These are phyloP conservation scores for Oryzias curvinotus DNA, from an alignment of 2,113 vertebrate genomes.

Conservation along the genomic window DNA sequence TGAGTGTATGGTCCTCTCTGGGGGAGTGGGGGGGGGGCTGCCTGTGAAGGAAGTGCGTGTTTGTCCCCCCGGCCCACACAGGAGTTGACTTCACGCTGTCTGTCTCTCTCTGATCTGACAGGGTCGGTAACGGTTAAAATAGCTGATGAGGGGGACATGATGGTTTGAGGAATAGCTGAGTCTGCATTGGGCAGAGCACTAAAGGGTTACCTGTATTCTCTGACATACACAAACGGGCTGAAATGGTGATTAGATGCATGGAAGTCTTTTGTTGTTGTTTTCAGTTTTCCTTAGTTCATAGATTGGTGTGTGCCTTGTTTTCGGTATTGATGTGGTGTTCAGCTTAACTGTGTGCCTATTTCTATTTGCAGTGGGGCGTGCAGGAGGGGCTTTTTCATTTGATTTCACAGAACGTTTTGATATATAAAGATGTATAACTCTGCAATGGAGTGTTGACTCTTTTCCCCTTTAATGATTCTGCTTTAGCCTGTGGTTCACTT, in stretches of 20 bases:
- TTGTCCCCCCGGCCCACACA: conserved; percentile 44
- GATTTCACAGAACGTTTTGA: conserved; percentile 59
- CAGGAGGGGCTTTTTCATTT: conserved; percentile 74
- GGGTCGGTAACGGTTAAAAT: conserved; percentile 98
- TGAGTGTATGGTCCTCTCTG: conserved; percentile 53
- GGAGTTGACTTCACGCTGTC: conserved; percentile 92
- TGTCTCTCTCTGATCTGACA: conserved; percentile 99
- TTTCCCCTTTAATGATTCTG: conserved; percentile 79
- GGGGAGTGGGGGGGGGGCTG: conserved; percentile 37
- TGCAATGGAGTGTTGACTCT: conserved; percentile 86
- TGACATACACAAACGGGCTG: conserved; percentile 90
- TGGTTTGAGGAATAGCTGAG: conserved; percentile 99
- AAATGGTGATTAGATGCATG: conserved; percentile 99
- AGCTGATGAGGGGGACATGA: conserved; percentile 83
- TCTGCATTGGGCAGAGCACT: conserved; percentile 90
- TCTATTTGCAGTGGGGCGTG: conserved; percentile 87
- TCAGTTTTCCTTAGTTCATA: conserved; percentile 74
- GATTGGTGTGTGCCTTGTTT: conserved; percentile 83
- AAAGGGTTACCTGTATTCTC: conserved; percentile 95
- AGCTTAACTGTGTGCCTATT: conserved; percentile 99
- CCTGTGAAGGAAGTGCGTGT: conserved; percentile 69
- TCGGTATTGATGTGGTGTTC: conserved; percentile 96
- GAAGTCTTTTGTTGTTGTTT: conserved; percentile 79
- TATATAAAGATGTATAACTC: conserved; percentile 82
- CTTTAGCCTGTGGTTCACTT: conserved; percentile 81